Conservation (phyloP, 1,140 invertebrate genomes). For the Brachionus angularis region DNA sequence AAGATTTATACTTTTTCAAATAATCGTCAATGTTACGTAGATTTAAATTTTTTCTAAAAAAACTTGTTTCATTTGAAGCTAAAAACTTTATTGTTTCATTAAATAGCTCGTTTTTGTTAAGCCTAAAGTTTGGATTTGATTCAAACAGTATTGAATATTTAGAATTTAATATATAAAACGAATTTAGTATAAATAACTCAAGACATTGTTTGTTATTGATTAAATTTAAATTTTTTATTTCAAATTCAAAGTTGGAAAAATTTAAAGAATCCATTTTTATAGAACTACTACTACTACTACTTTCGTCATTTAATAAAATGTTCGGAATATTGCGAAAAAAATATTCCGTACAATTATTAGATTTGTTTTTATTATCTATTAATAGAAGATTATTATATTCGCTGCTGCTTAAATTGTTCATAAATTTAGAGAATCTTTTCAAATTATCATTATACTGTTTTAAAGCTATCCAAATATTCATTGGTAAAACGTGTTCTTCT, state of each 20-base stretch:
- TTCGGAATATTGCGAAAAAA: too few relatives aligned
- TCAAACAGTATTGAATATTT: conserved; percentile 16
- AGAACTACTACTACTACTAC: too few relatives aligned
- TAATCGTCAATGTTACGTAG: neutral
- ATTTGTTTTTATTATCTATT: too few relatives aligned
- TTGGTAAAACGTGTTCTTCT: conserved; percentile 24
- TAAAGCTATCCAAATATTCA: conserved; percentile 8
- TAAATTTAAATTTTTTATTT: too few relatives aligned
- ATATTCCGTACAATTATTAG: too few relatives aligned
- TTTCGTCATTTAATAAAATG: too few relatives aligned
- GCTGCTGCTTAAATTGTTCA: neutral
- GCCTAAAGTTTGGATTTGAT: neutral
- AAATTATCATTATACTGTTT: conserved; percentile 34
- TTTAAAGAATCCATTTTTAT: too few relatives aligned
- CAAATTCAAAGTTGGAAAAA: too few relatives aligned
- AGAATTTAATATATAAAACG: neutral
- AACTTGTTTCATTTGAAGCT: neutral
- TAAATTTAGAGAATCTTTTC: conserved; percentile 9
- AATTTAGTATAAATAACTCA: neutral
- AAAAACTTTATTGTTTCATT: conserved; percentile 12
- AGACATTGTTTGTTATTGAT: too few relatives aligned
- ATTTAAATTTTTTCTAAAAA: neutral
- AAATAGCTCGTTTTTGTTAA: neutral
- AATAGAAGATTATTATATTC: neutral
- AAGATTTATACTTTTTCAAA: too few relatives aligned